Base-by-base conservation (phyloP, 2,797 vertebrate genomes). In the Chaetophractus vellerosus region DNA sequence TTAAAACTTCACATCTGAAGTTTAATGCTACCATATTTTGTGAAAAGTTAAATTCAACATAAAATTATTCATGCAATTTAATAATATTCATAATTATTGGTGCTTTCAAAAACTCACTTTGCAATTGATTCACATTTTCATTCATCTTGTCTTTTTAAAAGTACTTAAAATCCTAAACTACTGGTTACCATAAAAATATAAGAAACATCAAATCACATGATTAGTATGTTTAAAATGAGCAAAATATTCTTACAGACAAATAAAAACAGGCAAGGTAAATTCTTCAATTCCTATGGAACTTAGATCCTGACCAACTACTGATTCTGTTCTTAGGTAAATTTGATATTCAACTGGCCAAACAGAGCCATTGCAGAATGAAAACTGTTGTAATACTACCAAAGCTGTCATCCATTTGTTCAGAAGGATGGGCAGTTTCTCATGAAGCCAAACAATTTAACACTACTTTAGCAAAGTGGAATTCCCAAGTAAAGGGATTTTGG, bases 381-480 rank as follows among this genome's bases (percentile, higher is more conserved):
- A 11, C 9, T 31, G 9, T 12, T 57, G 0, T 78, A 61, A 38
- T 6, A 38, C 12, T 36, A 24, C 11, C 63, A 79, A 45, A 31
- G 38, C 9, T 15, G 38, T n/a, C 14, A 82, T n/a, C 8, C 12
- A 26, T 2, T 2, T 7, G 24, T 6, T 55, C 12, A 61, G 57
- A 63, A 64, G 33, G 55, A 74, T 1, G 15, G 71, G 74, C 24
- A 38, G 11, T 36, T 83, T 75, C 9, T 90, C 12, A 9, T 45
- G 23, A 87, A 3, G 26, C 14, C 41, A 69, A 84, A 69, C 12
- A 71, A 31, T 57, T 41, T 36, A 76, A 33, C 5, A 63, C 15
- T 86, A 59, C 14, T 95, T 90, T 93, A 26, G 36, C 80, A 91
- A 95, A 55, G 41, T 38, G 83, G 66, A 72, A 74, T 74, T 83